These are phyloP conservation scores for Procambarus clarkii DNA, from an alignment of 1,140 invertebrate species.

Conservation along the genomic window DNA sequence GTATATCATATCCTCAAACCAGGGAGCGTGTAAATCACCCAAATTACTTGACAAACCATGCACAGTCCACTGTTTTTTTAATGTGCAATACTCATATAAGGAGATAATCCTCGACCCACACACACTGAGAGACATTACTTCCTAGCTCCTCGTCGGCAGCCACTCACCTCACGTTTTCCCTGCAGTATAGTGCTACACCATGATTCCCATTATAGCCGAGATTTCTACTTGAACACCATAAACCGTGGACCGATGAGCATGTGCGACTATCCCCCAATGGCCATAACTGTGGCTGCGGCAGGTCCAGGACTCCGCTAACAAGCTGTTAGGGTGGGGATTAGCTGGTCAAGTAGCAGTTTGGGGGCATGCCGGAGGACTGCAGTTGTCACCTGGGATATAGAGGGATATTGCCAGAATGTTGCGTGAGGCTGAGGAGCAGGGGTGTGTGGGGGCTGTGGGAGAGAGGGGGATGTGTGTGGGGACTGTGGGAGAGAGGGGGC, in stretches of 20 bases:
- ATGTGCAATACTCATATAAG: too few species aligned
- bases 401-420: too few species aligned
- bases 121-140: too few species aligned
- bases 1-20: too few species aligned
- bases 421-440: not conserved
- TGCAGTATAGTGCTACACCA: not conserved
- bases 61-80: too few species aligned
- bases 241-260: not conserved
- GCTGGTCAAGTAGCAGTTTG: not conserved
- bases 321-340: not conserved
- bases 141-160: too few species aligned
- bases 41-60: too few species aligned
- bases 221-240: not conserved
- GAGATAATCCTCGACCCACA: too few species aligned
- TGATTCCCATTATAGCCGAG: not conserved
- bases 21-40: too few species aligned
- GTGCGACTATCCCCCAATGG: not conserved
- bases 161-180: too few species aligned
- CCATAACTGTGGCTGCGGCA: not conserved
- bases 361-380: not conserved
- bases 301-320: conserved; percentile 1
- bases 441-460: not conserved
- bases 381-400: not conserved
- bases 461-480: not conserved
- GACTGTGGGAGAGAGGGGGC: not conserved